Conservation (phyloP, 1,140 invertebrate genomes). For the Onthophagus taurus region DNA sequence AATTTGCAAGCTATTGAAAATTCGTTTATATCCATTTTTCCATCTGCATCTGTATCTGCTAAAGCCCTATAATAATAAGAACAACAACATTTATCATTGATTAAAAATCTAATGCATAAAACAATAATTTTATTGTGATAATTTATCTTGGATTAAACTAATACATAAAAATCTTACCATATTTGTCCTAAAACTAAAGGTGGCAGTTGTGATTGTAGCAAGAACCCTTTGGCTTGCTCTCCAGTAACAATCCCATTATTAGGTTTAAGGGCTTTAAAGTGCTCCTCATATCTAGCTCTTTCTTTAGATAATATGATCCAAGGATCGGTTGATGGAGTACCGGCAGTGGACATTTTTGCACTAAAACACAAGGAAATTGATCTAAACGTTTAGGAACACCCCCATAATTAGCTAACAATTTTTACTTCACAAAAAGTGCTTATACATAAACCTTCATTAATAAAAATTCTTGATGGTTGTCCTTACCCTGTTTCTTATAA, state of each 20-base stretch:
- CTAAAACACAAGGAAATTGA: background rate
- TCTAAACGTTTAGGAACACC: background rate
- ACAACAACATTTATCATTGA: background rate
- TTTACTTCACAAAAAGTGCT: too few species aligned
- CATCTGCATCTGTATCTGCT: constrained; percentile 93
- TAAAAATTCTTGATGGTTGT: too few species aligned
- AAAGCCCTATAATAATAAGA: constrained; percentile 55
- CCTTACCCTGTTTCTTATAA: background rate
- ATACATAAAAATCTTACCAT: constrained; percentile 56
- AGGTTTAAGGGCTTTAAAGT: constrained; percentile 82
- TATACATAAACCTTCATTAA: too few species aligned
- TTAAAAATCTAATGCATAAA: background rate
- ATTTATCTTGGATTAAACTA: background rate
- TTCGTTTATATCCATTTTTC: constrained; percentile 92
- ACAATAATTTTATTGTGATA: background rate
- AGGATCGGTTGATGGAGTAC: constrained; percentile 56
- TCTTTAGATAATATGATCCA: constrained; percentile 85
- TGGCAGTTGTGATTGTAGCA: constrained; percentile 85
- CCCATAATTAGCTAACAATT: background rate
- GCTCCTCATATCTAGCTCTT: constrained; percentile 78
- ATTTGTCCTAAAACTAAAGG: constrained; percentile 83
- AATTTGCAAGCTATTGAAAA: constrained; percentile 97
- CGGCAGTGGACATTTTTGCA: constrained; percentile 31
- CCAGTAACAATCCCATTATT: constrained; percentile 83
- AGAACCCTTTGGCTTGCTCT: constrained; percentile 89